Base-by-base conservation (phyloP, 2,797 vertebrate genomes). In the Gymnopithys bicolor region DNA sequence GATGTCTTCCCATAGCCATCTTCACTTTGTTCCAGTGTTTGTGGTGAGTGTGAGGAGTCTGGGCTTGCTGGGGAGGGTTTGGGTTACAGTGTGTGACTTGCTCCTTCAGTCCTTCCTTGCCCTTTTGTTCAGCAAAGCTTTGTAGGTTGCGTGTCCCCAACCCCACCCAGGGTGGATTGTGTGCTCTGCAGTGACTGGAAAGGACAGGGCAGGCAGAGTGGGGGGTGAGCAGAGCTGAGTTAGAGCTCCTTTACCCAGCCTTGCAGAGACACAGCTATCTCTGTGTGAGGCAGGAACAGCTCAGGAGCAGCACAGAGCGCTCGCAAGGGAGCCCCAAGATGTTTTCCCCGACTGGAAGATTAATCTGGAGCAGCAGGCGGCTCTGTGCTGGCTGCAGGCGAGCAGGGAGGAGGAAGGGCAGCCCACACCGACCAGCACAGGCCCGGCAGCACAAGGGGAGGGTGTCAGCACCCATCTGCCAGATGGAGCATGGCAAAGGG, bases 401-500 rank as follows among this genome's bases (percentile, higher is more conserved):
- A 95, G 60, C 2, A 0, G 6, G 19, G 78, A 17, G 96, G 94
- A 95, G 90, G 92, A 89, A 93, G 95, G 94, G 90, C 90, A 0
- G 93, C 93, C 92, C 95, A 59, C 70, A 94, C 66, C 53, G 87
- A 78, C 86, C 90, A 0, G 94, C 89, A 89, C 75, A 83, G 92
- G 91, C 78, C 84, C 80, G 96, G 93, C 94, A 92, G 95, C 71
- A 37, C 4, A 3, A 93, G 87, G 73, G 64, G 18, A 95, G 95
- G 89, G 89, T 96, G 96, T 96, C 95, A 96, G 58, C 87, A 80
- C 82, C 15, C 13, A 93, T 95, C 95, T 96, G 95, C 95, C 92
- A 95, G 95, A 95, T 94, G 95, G 93, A 97, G 96, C 96, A 83
- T 95, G 93, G 84, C 89, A 94, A 95, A 96, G 95, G 95, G 95